Conservation (phyloP, 2,113 vertebrate species). For the Anser cygnoides region DNA sequence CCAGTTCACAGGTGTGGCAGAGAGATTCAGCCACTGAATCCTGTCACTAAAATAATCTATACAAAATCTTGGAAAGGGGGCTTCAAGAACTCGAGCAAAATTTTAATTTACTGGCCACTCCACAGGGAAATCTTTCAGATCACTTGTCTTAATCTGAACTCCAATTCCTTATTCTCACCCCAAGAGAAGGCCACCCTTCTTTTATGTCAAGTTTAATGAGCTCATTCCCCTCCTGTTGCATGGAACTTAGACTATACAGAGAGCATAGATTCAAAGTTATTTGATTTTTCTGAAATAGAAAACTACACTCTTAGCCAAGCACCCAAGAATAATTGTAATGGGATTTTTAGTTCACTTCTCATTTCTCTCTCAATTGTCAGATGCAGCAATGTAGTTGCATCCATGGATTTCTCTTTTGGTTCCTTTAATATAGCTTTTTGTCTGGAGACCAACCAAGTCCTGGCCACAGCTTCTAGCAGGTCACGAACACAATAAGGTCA, state of each 20-base stretch:
- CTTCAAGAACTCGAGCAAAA: neutral
- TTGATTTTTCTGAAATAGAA: conserved; percentile 12
- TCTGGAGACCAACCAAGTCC: neutral
- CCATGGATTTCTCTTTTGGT: neutral
- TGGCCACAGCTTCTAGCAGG: neutral
- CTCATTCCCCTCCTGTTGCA: neutral
- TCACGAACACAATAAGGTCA: neutral
- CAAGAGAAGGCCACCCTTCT: neutral
- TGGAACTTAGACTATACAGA: neutral
- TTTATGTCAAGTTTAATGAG: neutral
- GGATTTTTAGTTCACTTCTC: neutral
- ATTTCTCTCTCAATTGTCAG: neutral
- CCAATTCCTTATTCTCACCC: neutral
- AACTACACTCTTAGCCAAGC: neutral
- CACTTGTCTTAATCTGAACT: neutral
- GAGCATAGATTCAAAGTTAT: neutral
- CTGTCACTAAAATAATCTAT: neutral
- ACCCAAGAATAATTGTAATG: neutral
- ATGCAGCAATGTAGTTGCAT: neutral
- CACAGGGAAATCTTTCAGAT: neutral
- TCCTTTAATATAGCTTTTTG: neutral
- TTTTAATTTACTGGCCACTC: neutral
- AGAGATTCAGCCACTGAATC: neutral
- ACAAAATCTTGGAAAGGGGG: neutral
- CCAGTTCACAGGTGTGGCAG: neutral